Conservation (phyloP, 2,888 invertebrate species). For the Gnatocerus cornutus region DNA sequence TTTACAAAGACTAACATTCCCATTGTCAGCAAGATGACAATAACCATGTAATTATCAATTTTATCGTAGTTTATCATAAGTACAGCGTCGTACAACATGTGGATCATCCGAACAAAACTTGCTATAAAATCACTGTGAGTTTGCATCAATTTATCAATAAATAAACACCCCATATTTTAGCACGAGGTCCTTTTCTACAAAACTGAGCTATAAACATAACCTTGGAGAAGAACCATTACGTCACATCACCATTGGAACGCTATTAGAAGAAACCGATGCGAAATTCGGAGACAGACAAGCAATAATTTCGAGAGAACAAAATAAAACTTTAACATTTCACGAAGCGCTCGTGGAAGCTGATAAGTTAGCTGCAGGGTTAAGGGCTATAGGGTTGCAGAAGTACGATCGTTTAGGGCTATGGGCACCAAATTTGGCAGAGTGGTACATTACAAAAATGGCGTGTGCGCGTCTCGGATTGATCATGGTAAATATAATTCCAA, state of each 20-base stretch:
- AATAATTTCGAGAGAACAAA: constrained; percentile 73
- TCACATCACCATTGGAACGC: constrained; percentile 75
- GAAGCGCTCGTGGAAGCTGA: constrained; percentile 76
- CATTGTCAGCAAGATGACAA: too few relatives aligned
- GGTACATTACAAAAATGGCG: constrained; percentile 83
- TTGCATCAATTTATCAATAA: not conserved
- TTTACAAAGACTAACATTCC: too few relatives aligned
- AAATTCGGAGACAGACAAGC: constrained; percentile 75
- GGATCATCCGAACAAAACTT: not conserved
- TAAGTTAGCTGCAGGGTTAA: constrained; percentile 80
- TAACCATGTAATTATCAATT: too few relatives aligned
- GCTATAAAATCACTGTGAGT: not conserved
- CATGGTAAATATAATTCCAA: constrained; percentile 73
- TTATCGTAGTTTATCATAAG: too few relatives aligned
- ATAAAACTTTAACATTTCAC: constrained; percentile 72
- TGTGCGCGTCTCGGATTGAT: constrained; percentile 82
- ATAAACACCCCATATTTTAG: not conserved
- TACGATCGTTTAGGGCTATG: constrained; percentile 87
- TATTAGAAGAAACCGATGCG: constrained; percentile 73
- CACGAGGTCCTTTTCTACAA: constrained; percentile 33
- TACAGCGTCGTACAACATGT: not conserved
- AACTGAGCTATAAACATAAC: constrained; percentile 73
- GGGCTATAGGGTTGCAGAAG: constrained; percentile 77
- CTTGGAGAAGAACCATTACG: constrained; percentile 72
- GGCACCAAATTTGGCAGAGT: constrained; percentile 85